Evolutionary conservation across 1,140 invertebrate genomes (phyloP).

Genomic region (Papilio machaon): DNA sequence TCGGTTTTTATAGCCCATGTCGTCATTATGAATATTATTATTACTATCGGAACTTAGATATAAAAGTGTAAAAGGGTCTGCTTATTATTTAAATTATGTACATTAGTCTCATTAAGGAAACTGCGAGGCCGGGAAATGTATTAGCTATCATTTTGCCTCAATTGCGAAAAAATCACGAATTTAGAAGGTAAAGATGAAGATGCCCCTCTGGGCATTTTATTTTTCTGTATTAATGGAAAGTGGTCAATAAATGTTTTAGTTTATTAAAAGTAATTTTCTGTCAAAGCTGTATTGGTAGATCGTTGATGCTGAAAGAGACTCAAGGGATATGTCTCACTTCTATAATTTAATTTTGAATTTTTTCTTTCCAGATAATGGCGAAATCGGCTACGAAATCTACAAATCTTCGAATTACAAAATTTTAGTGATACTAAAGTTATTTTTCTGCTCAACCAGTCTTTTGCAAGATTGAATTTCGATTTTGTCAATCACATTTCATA

Average conservation of each 20-base stretch:
- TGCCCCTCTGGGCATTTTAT: not conserved
- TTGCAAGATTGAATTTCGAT: not conserved
- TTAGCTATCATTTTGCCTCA: not conserved
- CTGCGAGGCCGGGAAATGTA: not conserved
- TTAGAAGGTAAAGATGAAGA: not conserved
- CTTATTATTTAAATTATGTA: slow-evolving; percentile 17
- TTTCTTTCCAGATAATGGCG: not conserved
- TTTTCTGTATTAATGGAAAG: too few species aligned
- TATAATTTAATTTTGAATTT: not conserved
- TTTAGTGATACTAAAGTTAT: not conserved
- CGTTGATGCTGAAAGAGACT: not conserved
- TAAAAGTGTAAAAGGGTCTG: not conserved
- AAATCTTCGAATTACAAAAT: not conserved
- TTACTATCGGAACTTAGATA: slow-evolving; percentile 18
- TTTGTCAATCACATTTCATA: slow-evolving; percentile 65
- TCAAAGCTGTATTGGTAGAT: too few species aligned
- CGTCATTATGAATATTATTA: slow-evolving; percentile 15
- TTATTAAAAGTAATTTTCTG: too few species aligned
- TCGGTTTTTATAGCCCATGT: slow-evolving; percentile 28
- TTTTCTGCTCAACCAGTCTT: not conserved
- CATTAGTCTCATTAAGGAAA: not conserved
- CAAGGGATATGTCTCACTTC: not conserved
- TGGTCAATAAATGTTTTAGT: too few species aligned
- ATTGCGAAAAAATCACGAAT: not conserved
- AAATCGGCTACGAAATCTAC: not conserved